These are phyloP conservation scores for Ischnura elegans DNA, from an alignment of 2,888 invertebrate genomes.

Conservation along the genomic window DNA sequence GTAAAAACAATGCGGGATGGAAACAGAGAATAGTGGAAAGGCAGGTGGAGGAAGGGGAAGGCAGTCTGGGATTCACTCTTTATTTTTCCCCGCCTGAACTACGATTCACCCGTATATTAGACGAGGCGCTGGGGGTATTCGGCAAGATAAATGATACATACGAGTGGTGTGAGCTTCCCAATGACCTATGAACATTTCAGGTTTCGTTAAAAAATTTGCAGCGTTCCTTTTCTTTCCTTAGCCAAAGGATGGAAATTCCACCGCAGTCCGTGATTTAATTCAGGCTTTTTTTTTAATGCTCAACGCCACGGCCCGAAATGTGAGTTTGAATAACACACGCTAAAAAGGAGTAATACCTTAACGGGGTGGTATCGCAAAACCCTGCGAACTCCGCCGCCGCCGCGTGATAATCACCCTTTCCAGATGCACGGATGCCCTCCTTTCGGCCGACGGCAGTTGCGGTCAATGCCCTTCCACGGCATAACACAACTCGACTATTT, in stretches of 20 bases:
- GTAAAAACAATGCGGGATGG: background rate
- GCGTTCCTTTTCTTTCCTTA: background rate
- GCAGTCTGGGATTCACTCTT: background rate
- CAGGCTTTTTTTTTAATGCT: background rate
- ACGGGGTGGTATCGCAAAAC: background rate
- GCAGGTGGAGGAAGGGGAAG: background rate
- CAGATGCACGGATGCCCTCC: background rate
- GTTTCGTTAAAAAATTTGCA: background rate
- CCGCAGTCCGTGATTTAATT: background rate
- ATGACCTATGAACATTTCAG: conserved; percentile 1
- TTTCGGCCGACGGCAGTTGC: background rate
- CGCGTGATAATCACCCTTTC: background rate
- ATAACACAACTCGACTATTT: background rate
- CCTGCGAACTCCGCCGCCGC: background rate
- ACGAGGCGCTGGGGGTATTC: background rate
- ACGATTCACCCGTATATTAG: background rate
- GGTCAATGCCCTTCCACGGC: background rate
- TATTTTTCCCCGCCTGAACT: background rate
- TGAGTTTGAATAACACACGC: background rate
- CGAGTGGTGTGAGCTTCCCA: background rate
- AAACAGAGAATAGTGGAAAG: background rate
- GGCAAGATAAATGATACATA: background rate
- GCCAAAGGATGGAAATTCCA: background rate
- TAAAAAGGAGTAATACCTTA: background rate
- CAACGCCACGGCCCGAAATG: background rate